Evolutionary conservation across 2,113 vertebrate species (phyloP).

Genomic region (Indicator indicator): DNA sequence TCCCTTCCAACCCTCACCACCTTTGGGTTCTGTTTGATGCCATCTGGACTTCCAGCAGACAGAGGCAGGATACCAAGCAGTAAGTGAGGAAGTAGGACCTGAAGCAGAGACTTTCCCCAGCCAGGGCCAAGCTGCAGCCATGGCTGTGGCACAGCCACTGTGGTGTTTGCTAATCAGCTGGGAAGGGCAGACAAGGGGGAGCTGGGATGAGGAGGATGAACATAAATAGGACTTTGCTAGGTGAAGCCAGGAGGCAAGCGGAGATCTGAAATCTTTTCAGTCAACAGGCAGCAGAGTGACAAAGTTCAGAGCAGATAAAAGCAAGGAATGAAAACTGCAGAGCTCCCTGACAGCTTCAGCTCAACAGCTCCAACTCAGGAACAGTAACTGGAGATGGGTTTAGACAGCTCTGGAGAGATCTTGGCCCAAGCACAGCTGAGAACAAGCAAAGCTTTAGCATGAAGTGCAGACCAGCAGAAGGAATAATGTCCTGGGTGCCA

Average conservation of each 20-base stretch:
- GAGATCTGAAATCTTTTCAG: background rate
- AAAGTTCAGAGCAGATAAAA: conserved; percentile 13
- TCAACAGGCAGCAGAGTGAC: background rate
- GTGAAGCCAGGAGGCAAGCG: background rate
- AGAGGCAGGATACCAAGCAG: rapidly evolving
- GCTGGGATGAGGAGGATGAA: background rate
- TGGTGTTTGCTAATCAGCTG: background rate
- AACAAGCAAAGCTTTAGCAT: background rate
- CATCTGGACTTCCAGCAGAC: background rate
- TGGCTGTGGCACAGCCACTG: background rate
- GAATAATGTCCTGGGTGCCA: background rate
- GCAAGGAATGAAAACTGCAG: background rate
- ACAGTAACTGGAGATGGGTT: background rate
- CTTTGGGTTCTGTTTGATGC: background rate
- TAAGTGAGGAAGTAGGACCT: background rate
- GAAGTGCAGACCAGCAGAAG: background rate
- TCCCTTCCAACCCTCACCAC: background rate
- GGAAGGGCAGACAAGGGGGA: background rate
- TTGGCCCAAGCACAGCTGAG: background rate
- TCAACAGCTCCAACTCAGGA: background rate
- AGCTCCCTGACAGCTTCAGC: background rate
- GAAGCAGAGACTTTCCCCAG: background rate
- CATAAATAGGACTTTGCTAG: conserved; percentile 1
- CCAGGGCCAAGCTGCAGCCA: background rate
- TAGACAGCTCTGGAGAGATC: background rate